phyloP scores from a whole-genome alignment of 2,797 vertebrate species.

The Pelochelys cantorii region DNA sequence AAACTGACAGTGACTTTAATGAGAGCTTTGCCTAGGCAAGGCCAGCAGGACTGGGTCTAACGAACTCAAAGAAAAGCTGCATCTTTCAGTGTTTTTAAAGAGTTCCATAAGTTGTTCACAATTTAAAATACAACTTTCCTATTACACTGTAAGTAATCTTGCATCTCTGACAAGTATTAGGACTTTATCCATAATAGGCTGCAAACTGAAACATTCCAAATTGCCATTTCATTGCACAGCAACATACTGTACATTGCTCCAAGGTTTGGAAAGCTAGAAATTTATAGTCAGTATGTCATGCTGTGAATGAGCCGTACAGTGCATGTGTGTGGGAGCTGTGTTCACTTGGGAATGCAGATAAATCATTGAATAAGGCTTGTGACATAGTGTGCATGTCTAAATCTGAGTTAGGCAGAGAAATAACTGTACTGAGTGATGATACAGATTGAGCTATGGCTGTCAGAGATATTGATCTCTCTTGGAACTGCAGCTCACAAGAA shows the following conservation, averaged over 20 bases:
- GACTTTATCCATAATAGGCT: not conserved
- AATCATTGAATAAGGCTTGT: not conserved
- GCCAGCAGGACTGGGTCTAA: not conserved
- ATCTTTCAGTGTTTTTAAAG: accelerated
- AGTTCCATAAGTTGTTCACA: not conserved
- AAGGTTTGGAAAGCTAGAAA: constrained; percentile 2
- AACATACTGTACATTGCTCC: not conserved
- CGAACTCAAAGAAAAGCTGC: not conserved
- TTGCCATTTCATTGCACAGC: not conserved
- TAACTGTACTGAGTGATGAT: not conserved
- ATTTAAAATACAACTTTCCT: not conserved
- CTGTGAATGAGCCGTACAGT: not conserved
- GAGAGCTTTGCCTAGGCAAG: not conserved
- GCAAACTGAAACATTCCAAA: not conserved
- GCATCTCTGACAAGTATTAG: not conserved
- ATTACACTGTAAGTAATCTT: not conserved
- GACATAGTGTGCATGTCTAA: not conserved
- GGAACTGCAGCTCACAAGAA: not conserved
- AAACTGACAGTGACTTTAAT: not conserved
- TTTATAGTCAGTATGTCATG: not conserved
- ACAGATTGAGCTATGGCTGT: not conserved
- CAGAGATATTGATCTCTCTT: not conserved
- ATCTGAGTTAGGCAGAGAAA: not conserved
- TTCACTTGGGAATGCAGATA: not conserved
- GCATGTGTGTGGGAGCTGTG: accelerated